Base-by-base conservation (phyloP, 2,113 vertebrate genomes). In the Psittacus erithacus region DNA sequence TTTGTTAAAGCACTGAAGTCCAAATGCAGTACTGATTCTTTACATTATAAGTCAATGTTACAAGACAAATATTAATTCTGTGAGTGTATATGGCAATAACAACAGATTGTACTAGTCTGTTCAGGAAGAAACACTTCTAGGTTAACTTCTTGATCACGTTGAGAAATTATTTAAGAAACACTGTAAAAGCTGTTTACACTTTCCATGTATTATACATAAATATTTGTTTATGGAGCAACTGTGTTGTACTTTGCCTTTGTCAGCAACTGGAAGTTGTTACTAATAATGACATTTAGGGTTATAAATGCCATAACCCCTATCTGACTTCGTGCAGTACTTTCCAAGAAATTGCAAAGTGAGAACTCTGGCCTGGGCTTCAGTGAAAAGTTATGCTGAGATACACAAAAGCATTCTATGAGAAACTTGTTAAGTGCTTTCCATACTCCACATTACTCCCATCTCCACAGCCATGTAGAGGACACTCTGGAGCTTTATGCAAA, bases 221-320 rank as follows among this genome's bases (percentile, higher is more conserved):
- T 96, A 94, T 97, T 97, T 97, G 95, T 96, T 96, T 96, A 96
- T 96, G 90, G 80, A 92, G 90, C 90, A 97, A 96, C 90, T 93
- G 73, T 94, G 88, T 90, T 68, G 76, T 93, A 44, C 82, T 96
- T 93, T 95, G 90, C 85, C 79, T 95, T 90, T 96, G 95, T 95
- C 95, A 95, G 95, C 94, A 95, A 96, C 95, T 96, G 95, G 93
- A 96, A 92, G 57, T 77, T 93, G 82, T 97, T 92, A 92, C 65
- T 82, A 93, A 86, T 81, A 93, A 93, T 17, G 52, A 88, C 82
- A 91, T 95, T 88, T 78, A 57, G 86, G 88, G 82, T 96, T 96
- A 92, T 68, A 90, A 96, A 94, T 90, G 85, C 93, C 62, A 65
- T 96, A 96, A 96, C 93, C 96, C 60, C 69, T 92, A 64, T 94